Percentiles rank a stretch among this genome's conserved stretches.
Evolutionary conservation across 2,113 vertebrate species (phyloP).

Genomic region (Colius striatus): DNA sequence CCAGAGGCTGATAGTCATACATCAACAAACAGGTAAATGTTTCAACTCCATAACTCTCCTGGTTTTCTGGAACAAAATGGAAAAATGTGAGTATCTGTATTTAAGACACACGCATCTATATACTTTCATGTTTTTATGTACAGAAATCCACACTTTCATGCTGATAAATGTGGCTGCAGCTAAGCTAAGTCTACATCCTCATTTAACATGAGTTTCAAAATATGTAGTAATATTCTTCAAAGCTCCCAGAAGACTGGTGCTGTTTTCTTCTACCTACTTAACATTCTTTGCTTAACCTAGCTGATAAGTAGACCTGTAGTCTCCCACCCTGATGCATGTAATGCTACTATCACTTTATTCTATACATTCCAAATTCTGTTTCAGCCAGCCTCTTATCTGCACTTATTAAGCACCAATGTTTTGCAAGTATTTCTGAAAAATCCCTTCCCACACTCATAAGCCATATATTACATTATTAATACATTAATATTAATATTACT

Average conservation of each 20-base stretch:
- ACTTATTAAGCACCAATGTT: background rate
- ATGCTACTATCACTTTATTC: background rate
- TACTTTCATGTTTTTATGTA: background rate
- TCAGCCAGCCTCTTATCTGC: background rate
- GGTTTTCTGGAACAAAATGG: background rate
- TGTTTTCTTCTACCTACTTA: background rate
- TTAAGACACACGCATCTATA: background rate
- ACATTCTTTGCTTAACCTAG: background rate
- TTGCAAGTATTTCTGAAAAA: background rate
- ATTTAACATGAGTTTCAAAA: background rate
- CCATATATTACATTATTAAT: background rate
- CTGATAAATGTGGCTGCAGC: background rate
- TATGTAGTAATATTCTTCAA: background rate
- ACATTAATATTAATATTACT: too few species aligned
- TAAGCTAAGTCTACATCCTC: background rate
- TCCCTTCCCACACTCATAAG: background rate
- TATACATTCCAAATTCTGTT: background rate
- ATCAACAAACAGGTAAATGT: background rate
- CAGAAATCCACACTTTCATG: background rate
- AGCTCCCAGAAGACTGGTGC: background rate
- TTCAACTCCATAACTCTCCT: background rate
- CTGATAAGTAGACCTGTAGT: background rate
- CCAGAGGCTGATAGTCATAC: background rate
- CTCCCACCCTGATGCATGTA: background rate
- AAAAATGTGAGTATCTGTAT: background rate